These are phyloP conservation scores for Electrona antarctica DNA, from an alignment of 2,113 vertebrate species.

Conservation along the genomic window DNA sequence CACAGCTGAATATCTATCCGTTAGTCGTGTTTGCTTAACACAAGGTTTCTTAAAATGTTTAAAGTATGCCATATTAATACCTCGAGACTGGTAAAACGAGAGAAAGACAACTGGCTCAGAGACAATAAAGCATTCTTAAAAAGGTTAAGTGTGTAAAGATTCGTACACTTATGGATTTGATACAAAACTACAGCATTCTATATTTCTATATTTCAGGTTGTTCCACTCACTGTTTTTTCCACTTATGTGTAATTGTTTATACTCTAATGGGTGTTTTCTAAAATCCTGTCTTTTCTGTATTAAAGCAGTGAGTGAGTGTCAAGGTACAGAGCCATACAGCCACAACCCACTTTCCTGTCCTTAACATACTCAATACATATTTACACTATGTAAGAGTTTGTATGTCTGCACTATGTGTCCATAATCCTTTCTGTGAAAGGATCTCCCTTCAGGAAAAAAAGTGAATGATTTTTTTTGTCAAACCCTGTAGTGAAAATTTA, in stretches of 20 bases:
- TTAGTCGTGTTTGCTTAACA: too few species aligned
- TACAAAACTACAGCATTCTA: conserved; percentile 25
- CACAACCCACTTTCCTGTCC: conserved; percentile 53
- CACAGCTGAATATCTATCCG: not conserved
- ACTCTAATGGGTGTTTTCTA: conserved; percentile 44
- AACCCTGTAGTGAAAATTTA: conserved; percentile 51
- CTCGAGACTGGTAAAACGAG: too few species aligned
- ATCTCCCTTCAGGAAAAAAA: conserved; percentile 68
- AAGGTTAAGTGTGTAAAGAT: not conserved
- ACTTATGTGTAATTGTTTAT: conserved; percentile 40
- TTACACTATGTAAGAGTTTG: conserved; percentile 60
- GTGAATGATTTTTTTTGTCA: conserved; percentile 43
- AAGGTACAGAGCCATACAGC: conserved; percentile 71
- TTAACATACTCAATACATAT: conserved; percentile 14
- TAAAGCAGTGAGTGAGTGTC: conserved; percentile 40
- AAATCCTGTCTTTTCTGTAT: conserved; percentile 39
- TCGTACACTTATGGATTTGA: conserved; percentile 18
- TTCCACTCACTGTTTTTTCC: conserved; percentile 41
- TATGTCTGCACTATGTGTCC: conserved; percentile 66
- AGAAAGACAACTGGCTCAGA: not conserved
- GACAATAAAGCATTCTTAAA: not conserved
- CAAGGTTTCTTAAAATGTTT: too few species aligned
- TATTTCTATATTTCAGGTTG: conserved; percentile 53
- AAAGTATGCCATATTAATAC: too few species aligned
- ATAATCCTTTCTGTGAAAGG: conserved; percentile 95